Evolutionary conservation across 2,888 invertebrate species (phyloP).

Genomic region (Rhamphomyia laevipes): DNA sequence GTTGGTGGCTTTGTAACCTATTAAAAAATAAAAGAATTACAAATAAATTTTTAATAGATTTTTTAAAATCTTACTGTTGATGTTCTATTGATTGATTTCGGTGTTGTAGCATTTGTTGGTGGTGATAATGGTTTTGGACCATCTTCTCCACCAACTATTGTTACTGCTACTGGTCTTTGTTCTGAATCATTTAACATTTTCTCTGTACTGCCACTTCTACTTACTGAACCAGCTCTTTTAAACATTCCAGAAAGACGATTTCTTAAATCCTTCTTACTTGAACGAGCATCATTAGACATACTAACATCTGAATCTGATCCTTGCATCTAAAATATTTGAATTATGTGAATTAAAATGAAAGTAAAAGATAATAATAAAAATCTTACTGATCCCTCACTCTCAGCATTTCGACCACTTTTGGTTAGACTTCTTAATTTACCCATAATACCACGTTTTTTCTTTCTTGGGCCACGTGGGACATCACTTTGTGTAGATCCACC

Average conservation of each 20-base stretch:
- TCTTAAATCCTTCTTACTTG: slow-evolving; percentile 64
- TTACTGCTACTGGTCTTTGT: slow-evolving; percentile 43
- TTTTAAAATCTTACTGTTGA: slow-evolving; percentile 20
- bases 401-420: slow-evolving; percentile 52
- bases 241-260: slow-evolving; percentile 76
- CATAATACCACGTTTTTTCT: slow-evolving; percentile 69
- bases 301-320: slow-evolving; percentile 64
- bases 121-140: slow-evolving; percentile 32
- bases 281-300: slow-evolving; percentile 45
- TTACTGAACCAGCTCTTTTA: slow-evolving; percentile 50
- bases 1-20: slow-evolving; percentile 34
- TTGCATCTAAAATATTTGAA: slow-evolving; percentile 34
- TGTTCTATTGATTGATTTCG: slow-evolving; percentile 28
- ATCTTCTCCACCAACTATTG: slow-evolving; percentile 32
- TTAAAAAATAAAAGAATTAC: slow-evolving; percentile 3
- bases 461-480: slow-evolving; percentile 51
- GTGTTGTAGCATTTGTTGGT: slow-evolving; percentile 28
- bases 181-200: slow-evolving; percentile 28
- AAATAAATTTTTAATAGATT: not conserved
- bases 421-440: slow-evolving; percentile 76
- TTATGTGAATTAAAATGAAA: not conserved
- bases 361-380: not conserved
- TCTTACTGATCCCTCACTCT: slow-evolving; percentile 37
- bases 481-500: slow-evolving; percentile 80
- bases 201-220: slow-evolving; percentile 52